A percentile compares a stretch with the other conserved stretches of the same genome.
Evolutionary conservation across 2,888 invertebrate genomes (phyloP).

Genomic region (Hemithea aestivaria): DNA sequence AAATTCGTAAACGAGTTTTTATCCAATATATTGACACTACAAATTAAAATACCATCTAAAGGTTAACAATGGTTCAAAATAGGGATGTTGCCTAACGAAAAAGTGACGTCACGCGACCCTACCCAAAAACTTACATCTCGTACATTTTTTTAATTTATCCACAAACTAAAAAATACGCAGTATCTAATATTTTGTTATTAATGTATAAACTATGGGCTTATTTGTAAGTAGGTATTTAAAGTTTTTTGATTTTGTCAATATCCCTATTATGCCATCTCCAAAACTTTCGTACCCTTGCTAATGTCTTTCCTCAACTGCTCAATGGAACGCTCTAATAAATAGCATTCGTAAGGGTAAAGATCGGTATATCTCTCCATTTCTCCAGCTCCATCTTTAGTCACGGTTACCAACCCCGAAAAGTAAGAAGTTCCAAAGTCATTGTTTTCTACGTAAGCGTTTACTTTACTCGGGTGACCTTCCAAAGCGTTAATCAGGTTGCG

Average conservation of each 20-base stretch:
- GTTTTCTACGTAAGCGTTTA: slow-evolving; percentile 56
- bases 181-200: too few relatives aligned
- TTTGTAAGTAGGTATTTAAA: too few relatives aligned
- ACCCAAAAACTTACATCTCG: too few relatives aligned
- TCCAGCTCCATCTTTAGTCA: slow-evolving; percentile 41
- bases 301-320: slow-evolving; percentile 51
- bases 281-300: slow-evolving; percentile 43
- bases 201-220: too few relatives aligned
- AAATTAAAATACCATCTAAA: background rate
- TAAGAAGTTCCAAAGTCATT: slow-evolving; percentile 61
- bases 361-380: slow-evolving; percentile 50
- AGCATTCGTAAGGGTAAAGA: slow-evolving; percentile 46
- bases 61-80: too few relatives aligned
- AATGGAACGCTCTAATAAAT: slow-evolving; percentile 49
- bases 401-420: slow-evolving; percentile 49
- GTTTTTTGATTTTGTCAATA: too few relatives aligned
- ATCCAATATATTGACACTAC: slow-evolving; percentile 3
- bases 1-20: slow-evolving; percentile 43
- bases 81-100: too few relatives aligned
- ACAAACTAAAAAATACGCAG: too few relatives aligned
- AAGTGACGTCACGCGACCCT: too few relatives aligned
- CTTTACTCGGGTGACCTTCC: slow-evolving; percentile 38
- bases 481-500: slow-evolving; percentile 74
- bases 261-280: slow-evolving; percentile 46
- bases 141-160: too few relatives aligned